Conservation (phyloP, 2,113 vertebrate species). For the Todiramphus chloris region DNA sequence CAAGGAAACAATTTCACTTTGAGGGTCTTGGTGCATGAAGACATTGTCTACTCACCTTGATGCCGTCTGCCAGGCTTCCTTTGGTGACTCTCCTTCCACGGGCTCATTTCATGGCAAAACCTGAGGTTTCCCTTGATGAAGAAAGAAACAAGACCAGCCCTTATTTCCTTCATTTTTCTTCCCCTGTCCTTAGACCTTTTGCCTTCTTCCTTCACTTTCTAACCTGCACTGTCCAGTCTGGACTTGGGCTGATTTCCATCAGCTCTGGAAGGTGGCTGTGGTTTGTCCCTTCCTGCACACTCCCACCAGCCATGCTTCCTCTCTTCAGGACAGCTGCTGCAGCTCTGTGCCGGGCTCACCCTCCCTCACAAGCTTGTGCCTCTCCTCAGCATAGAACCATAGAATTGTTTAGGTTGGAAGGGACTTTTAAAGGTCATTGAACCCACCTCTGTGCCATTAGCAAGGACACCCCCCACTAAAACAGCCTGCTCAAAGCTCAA, state of each 20-base stretch:
- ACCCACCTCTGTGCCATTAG: neutral
- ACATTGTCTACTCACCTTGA: neutral
- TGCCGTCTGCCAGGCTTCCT: neutral
- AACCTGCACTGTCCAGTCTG: neutral
- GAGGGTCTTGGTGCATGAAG: neutral
- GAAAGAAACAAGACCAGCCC: neutral
- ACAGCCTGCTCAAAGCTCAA: neutral
- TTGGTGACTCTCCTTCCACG: neutral
- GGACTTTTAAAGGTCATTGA: neutral
- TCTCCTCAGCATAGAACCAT: neutral
- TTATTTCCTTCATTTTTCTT: neutral
- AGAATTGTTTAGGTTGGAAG: neutral
- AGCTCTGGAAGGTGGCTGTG: too few species aligned
- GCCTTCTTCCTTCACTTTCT: neutral
- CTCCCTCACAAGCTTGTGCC: fast-evolving
- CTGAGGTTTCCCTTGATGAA: neutral
- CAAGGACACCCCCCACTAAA: neutral
- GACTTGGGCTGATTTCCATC: neutral
- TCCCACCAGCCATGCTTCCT: neutral
- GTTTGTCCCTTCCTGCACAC: neutral
- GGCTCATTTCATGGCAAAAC: fast-evolving
- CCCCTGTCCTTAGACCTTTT: neutral
- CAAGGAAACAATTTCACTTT: neutral
- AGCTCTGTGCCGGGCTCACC: fast-evolving
- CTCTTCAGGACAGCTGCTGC: fast-evolving